Evolutionary conservation across 1,140 invertebrate species (phyloP).

Genomic region (Polypedilum pembai): DNA sequence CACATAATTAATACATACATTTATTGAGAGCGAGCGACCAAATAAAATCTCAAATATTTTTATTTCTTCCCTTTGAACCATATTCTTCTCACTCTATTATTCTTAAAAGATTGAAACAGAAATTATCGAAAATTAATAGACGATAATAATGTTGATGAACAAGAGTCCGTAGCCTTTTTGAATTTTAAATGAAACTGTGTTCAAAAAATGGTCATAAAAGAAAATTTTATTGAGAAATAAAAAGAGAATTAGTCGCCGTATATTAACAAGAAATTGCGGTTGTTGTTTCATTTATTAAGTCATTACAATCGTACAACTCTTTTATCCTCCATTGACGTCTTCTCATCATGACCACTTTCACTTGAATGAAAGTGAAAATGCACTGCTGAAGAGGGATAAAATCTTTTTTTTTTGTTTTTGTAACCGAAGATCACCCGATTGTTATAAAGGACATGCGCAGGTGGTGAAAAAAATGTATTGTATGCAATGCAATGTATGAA

Average conservation of each 20-base stretch:
- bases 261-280: not conserved
- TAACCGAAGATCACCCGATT: not conserved
- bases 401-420: not conserved
- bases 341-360: not conserved
- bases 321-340: not conserved
- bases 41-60: too few species aligned
- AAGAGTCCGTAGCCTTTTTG: not conserved
- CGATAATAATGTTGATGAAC: too few species aligned
- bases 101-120: too few species aligned
- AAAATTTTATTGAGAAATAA: not conserved
- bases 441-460: not conserved
- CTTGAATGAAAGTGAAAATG: constrained; percentile 12
- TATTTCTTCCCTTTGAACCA: too few species aligned
- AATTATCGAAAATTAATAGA: too few species aligned
- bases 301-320: not conserved
- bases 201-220: not conserved
- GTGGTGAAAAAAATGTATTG: constrained; percentile 12
- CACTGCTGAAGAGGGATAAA: not conserved
- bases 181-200: not conserved
- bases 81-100: too few species aligned
- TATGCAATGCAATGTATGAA: constrained; percentile 3
- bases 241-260: not conserved
- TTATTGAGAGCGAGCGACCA: too few species aligned
- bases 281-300: not conserved
- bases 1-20: too few species aligned